phyloP scores from a whole-genome alignment of 2,888 invertebrate species.

The Drosophila rellima region DNA sequence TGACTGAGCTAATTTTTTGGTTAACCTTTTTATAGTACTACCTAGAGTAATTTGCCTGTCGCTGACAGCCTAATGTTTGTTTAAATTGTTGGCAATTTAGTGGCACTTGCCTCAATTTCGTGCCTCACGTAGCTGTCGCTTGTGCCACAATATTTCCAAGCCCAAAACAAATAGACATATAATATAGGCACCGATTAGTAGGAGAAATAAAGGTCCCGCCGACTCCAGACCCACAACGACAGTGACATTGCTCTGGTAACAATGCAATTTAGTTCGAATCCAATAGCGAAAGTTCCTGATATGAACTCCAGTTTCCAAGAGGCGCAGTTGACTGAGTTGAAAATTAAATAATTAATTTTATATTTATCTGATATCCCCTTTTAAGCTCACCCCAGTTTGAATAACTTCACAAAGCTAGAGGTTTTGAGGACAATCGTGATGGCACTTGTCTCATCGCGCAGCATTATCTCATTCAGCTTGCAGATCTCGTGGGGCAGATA shows the following conservation, averaged over 20 bases:
- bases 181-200: constrained; percentile 68
- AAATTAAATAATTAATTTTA: neutral
- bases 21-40: constrained; percentile 49
- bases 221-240: constrained; percentile 83
- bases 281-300: constrained; percentile 73
- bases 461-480: constrained; percentile 81
- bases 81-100: constrained; percentile 52
- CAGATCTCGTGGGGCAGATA: constrained; percentile 84
- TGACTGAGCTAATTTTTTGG: neutral
- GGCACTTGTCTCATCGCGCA: constrained; percentile 69
- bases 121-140: constrained; percentile 21
- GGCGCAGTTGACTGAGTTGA: constrained; percentile 67
- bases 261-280: constrained; percentile 75
- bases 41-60: constrained; percentile 56
- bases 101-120: constrained; percentile 43
- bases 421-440: constrained; percentile 63
- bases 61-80: constrained; percentile 55
- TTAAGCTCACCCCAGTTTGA: constrained; percentile 48
- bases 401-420: constrained; percentile 80
- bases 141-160: constrained; percentile 72
- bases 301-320: constrained; percentile 82
- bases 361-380: neutral
- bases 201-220: constrained; percentile 81
- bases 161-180: constrained; percentile 68
- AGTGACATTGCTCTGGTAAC: constrained; percentile 72